phyloP scores from a whole-genome alignment of 1,140 invertebrate species.

The Tetraneura akinire region DNA sequence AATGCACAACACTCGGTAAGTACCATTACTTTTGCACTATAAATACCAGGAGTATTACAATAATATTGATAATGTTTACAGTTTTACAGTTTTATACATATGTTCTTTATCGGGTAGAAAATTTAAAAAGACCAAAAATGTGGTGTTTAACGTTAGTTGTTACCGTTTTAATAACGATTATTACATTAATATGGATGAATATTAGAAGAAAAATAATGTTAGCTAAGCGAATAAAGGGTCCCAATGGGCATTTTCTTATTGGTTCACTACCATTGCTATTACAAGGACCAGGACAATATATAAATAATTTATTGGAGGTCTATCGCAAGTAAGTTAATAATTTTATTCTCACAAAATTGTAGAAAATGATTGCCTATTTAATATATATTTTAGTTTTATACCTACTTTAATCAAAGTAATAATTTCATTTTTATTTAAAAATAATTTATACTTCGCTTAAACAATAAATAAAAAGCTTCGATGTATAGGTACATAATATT shows the following conservation, averaged over 20 bases:
- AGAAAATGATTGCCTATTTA: too few relatives aligned
- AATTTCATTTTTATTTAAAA: background rate
- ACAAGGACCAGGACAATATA: background rate
- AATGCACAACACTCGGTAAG: too few relatives aligned
- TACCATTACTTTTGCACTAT: too few relatives aligned
- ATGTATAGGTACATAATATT: too few relatives aligned
- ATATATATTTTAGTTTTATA: background rate
- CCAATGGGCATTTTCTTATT: constrained; percentile 5
- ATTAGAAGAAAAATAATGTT: background rate
- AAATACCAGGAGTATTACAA: too few relatives aligned
- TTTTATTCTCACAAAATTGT: background rate
- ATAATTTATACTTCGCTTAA: background rate
- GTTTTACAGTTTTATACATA: too few relatives aligned
- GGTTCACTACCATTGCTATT: background rate
- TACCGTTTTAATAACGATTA: background rate
- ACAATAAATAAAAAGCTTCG: too few relatives aligned
- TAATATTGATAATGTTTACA: too few relatives aligned
- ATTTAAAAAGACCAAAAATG: background rate
- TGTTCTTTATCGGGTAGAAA: too few relatives aligned
- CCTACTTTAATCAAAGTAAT: background rate
- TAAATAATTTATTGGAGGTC: background rate
- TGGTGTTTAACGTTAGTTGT: background rate
- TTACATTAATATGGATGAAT: background rate
- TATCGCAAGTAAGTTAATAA: constrained; percentile 13
- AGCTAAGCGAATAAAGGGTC: constrained; percentile 1